Base-by-base conservation (phyloP, 2,113 vertebrate genomes). In the Brachyistius frenatus region DNA sequence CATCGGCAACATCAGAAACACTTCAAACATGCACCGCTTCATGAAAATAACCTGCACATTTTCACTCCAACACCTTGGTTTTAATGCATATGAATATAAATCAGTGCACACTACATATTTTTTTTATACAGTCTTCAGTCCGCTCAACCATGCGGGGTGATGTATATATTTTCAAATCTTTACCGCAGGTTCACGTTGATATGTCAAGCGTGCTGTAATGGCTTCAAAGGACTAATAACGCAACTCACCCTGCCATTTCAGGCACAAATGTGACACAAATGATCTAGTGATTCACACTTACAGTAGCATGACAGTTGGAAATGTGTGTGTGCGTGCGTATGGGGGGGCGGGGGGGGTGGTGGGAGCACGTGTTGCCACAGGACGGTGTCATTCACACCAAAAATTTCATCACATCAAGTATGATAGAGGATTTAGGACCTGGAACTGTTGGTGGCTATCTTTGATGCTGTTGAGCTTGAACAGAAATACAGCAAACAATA, bases 101-200 rank as follows among this genome's bases (percentile, higher is more conserved):
- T 77, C 47, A 57, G 10, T 8, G 30, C 60, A 5, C 36, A 50
- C 2, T 32, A 2, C 47, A 55, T 56, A n/a, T 55, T 68, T 66
- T 66, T 73, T 66, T 54, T 41, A 54, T 31, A 57, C 32, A 54
- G 54, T 78, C 68, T 49, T 84, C 66, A 74, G 50, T 78, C 74
- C 35, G 3, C 62, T 72, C 83, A 86, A 58, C 65, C 84, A 69
- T 80, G 82, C 87, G 87, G 74, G 66, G 36, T 84, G 81, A 91
- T 81, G 71, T 84, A 80, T 85, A 85, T 80, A 84, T 81, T 84
- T 80, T 84, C 67, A 73, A 77, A 86, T 88, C 71, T 70, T 81
- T 82, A 87, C 86, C 58, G 81, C 57, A 73, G 82, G 87, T 88
- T 90, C 81, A 90, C 86, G 85, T 85, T 87, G 86, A 87, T 85